Percentiles rank a stretch among this genome's conserved stretches.
Evolutionary conservation across 2,888 invertebrate genomes (phyloP).

Genomic region (Conistra vaccinii): DNA sequence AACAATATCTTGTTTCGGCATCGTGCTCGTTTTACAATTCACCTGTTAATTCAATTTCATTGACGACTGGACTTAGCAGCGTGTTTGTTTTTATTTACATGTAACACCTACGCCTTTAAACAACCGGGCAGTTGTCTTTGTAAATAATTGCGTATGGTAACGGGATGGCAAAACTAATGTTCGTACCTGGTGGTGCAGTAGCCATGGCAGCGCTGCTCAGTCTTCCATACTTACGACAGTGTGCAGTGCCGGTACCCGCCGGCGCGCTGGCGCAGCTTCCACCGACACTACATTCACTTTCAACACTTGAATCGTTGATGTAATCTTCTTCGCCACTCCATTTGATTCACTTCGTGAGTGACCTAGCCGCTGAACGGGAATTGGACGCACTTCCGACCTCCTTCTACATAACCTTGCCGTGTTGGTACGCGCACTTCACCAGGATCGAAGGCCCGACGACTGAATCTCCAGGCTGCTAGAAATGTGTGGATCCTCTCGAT

Average conservation of each 20-base stretch:
- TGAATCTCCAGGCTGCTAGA: constrained; percentile 65
- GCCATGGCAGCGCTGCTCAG: constrained; percentile 59
- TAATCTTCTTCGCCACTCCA: constrained; percentile 77
- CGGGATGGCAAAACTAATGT: constrained; percentile 10
- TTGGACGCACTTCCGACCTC: constrained; percentile 86
- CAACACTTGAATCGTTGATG: constrained; percentile 77
- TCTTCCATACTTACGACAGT: constrained; percentile 79
- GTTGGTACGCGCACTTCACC: constrained; percentile 72
- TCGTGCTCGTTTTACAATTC: constrained; percentile 1
- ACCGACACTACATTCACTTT: constrained; percentile 81
- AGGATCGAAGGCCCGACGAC: constrained; percentile 61
- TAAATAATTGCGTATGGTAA: constrained; percentile 12
- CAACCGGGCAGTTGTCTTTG: constrained; percentile 21
- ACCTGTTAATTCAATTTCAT: constrained; percentile 20
- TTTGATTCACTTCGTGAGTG: constrained; percentile 79
- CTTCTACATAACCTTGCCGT: constrained; percentile 79
- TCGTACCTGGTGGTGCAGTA: constrained; percentile 70
- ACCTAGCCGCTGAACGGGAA: constrained; percentile 82
- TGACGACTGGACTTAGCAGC: constrained; percentile 13
- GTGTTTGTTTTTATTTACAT: constrained; percentile 64
- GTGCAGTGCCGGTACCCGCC: constrained; percentile 31
- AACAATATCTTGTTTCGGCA: constrained; percentile 27
- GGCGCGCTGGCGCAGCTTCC: constrained; percentile 44
- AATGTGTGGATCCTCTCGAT: constrained; percentile 58
- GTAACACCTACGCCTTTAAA: constrained; percentile 41